Conservation (phyloP, 2,888 invertebrate genomes). For the Diarsia dahlii region DNA sequence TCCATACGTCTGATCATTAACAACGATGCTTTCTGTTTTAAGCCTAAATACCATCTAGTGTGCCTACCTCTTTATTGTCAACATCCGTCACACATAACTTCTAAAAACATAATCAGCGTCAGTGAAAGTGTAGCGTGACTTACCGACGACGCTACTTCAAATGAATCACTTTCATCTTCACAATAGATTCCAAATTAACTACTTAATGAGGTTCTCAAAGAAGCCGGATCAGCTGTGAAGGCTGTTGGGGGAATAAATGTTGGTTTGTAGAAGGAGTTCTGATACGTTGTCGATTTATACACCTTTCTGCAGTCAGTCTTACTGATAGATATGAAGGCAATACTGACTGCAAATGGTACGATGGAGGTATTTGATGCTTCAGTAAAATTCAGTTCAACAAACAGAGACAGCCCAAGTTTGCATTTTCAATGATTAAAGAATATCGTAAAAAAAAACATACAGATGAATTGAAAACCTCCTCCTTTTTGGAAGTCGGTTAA, state of each 20-base stretch:
- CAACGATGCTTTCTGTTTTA: neutral
- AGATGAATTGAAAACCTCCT: too few relatives aligned
- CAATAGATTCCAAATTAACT: slow-evolving; percentile 60
- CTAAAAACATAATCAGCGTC: slow-evolving; percentile 34
- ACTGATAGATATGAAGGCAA: too few relatives aligned
- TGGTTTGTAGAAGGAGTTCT: slow-evolving; percentile 8
- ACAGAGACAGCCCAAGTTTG: too few relatives aligned
- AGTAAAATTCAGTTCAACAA: neutral
- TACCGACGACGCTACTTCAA: slow-evolving; percentile 43
- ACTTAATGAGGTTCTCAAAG: slow-evolving; percentile 55
- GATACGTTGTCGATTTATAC: neutral
- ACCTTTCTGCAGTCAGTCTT: neutral
- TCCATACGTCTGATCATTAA: too few relatives aligned
- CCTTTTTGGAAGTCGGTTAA: too few relatives aligned
- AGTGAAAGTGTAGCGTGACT: slow-evolving; percentile 61
- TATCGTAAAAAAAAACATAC: too few relatives aligned
- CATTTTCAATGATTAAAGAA: neutral
- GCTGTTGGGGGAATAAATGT: slow-evolving; percentile 1
- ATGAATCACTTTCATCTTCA: slow-evolving; percentile 58
- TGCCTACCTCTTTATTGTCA: slow-evolving; percentile 19
- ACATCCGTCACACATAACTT: slow-evolving; percentile 27
- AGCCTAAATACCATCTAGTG: neutral
- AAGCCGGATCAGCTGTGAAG: slow-evolving; percentile 37
- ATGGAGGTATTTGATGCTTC: neutral
- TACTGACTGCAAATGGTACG: neutral